A percentile compares a stretch with the other conserved stretches of the same genome.
Evolutionary conservation across 2,888 invertebrate species (phyloP).

Genomic region (Bimastos eiseni): DNA sequence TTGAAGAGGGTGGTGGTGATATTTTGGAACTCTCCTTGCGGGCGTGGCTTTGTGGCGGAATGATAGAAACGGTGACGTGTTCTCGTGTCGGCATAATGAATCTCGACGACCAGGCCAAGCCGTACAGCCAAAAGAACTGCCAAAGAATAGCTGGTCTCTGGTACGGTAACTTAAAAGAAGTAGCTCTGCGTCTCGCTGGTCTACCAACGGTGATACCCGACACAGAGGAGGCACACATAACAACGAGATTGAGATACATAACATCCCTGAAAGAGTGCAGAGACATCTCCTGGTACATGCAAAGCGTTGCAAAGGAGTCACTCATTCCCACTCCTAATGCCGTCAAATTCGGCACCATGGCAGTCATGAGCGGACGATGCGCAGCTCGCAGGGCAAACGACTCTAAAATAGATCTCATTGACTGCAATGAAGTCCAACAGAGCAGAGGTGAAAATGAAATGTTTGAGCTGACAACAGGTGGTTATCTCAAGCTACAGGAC

Average conservation of each 20-base stretch:
- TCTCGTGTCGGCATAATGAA: constrained; percentile 45
- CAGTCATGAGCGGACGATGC: constrained; percentile 42
- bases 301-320: constrained; percentile 36
- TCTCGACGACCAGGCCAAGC: constrained; percentile 42
- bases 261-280: constrained; percentile 34
- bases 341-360: constrained; percentile 39
- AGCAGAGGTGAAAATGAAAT: constrained; percentile 26
- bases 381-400: constrained; percentile 27
- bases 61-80: constrained; percentile 41
- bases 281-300: constrained; percentile 42
- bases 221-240: background rate
- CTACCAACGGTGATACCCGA: background rate
- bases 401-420: constrained; percentile 39
- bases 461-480: constrained; percentile 40
- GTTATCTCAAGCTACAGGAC: constrained; percentile 29
- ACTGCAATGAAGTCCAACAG: constrained; percentile 36
- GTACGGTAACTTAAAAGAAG: constrained; percentile 38
- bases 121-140: constrained; percentile 37
- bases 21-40: constrained; percentile 35
- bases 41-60: constrained; percentile 39
- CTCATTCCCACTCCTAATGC: constrained; percentile 34
- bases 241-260: constrained; percentile 25
- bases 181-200: constrained; percentile 30
- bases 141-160: constrained; percentile 41
- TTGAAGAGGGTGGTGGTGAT: constrained; percentile 37